Base-by-base conservation (phyloP, 1,140 invertebrate genomes). In the Maconellicoccus hirsutus region DNA sequence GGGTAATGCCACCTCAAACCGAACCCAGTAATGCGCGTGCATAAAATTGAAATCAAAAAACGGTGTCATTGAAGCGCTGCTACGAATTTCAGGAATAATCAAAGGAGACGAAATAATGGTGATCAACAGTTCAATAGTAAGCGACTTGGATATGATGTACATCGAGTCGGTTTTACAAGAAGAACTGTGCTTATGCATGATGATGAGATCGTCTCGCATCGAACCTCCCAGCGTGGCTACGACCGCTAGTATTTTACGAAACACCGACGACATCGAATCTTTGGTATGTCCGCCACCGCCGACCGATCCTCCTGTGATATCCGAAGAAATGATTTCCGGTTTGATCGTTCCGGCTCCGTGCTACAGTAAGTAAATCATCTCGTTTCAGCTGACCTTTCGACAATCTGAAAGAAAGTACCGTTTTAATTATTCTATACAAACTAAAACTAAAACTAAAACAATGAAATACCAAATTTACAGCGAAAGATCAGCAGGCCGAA, bases 71-170 rank as follows among this genome's bases (percentile, higher is more conserved):
- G n/a, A n/a, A n/a, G n/a, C n/a, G n/a, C n/a, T n/a, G n/a, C n/a
- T n/a, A n/a, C n/a, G n/a, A n/a, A n/a, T 72, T 69, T 19, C 83
- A 95, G 94, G 94, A 77, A 90, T 98, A 77, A 94, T 94, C 78
- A 94, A 96, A 82, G 90, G 93, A 75, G 96, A 98, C 81, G 95
- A 98, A 82, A 96, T 98, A 79, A 94, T 98, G 87, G 94, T 98
- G 76, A 96, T 98, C 80, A 98, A 98, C 82, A 93, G 95, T 73
- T 93, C 94, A 73, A 93, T 98, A 77, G 94, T 98, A 59, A 94
- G 92, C 74, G 95, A 98, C 82, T 84, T 98, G 81, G 95, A 98
- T 84, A 98, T 98, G 95, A 98, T 98, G 91, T 98, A 96, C 83
- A 86, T 98, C 77, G 96, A 98, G 80, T 89, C 89, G 77, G 92